phyloP scores from a whole-genome alignment of 2,113 vertebrate species.

The Vimba vimba region DNA sequence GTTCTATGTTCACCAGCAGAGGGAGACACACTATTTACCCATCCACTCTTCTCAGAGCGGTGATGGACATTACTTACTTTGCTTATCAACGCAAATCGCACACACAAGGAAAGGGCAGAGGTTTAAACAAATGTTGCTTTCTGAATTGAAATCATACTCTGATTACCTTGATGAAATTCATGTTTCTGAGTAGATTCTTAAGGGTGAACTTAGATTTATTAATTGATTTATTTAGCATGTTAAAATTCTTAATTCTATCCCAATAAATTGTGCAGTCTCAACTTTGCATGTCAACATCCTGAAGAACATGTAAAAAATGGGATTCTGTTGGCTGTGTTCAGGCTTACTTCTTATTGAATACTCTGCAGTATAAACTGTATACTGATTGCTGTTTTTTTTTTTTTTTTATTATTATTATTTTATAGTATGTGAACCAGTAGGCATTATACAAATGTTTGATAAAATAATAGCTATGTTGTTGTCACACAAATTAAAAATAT shows the following conservation, averaged over 20 bases:
- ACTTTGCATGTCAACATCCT: background rate
- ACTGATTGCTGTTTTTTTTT: too few species aligned
- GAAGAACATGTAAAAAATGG: background rate
- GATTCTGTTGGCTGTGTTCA: background rate
- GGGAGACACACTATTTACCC: slow-evolving; percentile 41
- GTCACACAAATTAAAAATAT: background rate
- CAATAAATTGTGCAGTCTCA: background rate
- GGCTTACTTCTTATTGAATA: too few species aligned
- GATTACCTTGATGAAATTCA: background rate
- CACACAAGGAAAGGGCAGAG: background rate
- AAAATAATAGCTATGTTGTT: background rate
- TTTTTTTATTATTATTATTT: too few species aligned
- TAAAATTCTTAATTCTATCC: background rate
- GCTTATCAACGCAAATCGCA: background rate
- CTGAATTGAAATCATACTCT: background rate
- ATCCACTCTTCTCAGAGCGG: background rate
- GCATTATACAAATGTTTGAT: background rate
- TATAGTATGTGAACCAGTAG: background rate
- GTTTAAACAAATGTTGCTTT: background rate
- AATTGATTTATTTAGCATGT: background rate
- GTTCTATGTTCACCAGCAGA: slow-evolving; percentile 13
- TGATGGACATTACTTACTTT: background rate
- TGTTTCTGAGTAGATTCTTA: background rate
- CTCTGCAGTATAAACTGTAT: too few species aligned
- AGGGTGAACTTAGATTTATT: background rate